These are phyloP conservation scores for Ctenochaetus hawaiiensis DNA, from an alignment of 2,797 vertebrate genomes.

Conservation along the genomic window DNA sequence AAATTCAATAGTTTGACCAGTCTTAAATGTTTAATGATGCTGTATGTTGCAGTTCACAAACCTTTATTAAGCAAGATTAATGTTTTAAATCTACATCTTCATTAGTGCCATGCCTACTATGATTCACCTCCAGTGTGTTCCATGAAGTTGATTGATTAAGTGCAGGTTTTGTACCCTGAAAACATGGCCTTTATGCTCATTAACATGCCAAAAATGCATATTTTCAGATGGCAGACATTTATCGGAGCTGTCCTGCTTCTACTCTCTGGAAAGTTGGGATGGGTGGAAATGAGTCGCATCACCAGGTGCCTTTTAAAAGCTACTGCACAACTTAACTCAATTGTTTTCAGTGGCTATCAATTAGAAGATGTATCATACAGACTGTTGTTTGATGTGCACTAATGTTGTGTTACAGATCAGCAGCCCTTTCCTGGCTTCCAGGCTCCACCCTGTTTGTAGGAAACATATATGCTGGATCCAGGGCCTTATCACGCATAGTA, in stretches of 20 bases:
- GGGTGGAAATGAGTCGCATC: constrained; percentile 90
- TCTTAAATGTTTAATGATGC: not conserved
- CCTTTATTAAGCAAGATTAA: not conserved
- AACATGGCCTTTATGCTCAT: not conserved
- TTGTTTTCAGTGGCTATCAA: not conserved
- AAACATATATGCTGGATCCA: constrained; percentile 96
- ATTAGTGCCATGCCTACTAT: not conserved
- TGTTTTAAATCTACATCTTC: not conserved
- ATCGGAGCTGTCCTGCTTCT: constrained; percentile 91
- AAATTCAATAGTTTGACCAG: not conserved
- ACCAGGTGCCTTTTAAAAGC: constrained; percentile 83
- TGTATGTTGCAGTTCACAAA: not conserved
- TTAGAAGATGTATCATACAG: accelerated
- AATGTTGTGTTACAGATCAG: constrained; percentile 82
- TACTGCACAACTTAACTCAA: accelerated
- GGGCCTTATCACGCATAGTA: constrained; percentile 93
- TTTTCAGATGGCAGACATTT: constrained; percentile 92
- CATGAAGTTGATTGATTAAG: not conserved
- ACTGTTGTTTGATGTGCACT: not conserved
- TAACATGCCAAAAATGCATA: accelerated
- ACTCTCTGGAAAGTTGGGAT: constrained; percentile 90
- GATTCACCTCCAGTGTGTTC: not conserved
- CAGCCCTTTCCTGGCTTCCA: constrained; percentile 91
- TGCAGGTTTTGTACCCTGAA: not conserved
- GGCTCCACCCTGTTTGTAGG: constrained; percentile 93